These are phyloP conservation scores for Pseudachorutes palmiensis DNA, from an alignment of 1,140 invertebrate species.

Conservation along the genomic window DNA sequence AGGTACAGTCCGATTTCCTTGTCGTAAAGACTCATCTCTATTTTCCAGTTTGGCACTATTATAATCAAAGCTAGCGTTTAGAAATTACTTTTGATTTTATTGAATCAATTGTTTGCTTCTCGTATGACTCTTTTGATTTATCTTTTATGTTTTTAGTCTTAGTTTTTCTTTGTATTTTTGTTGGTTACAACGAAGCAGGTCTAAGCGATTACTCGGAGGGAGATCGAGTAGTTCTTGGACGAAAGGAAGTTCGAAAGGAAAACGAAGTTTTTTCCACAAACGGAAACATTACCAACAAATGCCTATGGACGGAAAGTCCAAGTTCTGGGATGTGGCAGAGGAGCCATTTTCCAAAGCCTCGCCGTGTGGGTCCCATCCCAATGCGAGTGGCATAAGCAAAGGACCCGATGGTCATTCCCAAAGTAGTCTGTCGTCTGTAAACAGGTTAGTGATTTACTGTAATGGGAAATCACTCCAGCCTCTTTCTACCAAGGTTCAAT, in stretches of 20 bases:
- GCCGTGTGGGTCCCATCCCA: conserved; percentile 14
- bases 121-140: not conserved
- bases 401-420: conserved; percentile 18
- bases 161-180: conserved; percentile 16
- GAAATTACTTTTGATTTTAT: too few species aligned
- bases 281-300: conserved; percentile 25
- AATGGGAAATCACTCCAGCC: conserved; percentile 24
- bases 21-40: too few species aligned
- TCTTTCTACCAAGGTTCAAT: not conserved
- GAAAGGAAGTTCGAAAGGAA: conserved; percentile 35
- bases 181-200: conserved; percentile 26
- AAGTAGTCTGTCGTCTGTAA: conserved; percentile 24
- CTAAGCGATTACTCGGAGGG: conserved; percentile 33
- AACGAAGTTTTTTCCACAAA: conserved; percentile 35
- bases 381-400: conserved; percentile 18
- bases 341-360: not conserved
- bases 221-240: conserved; percentile 32
- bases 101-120: too few species aligned
- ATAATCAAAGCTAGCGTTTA: too few species aligned
- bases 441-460: conserved; percentile 30
- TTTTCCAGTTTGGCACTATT: too few species aligned
- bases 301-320: conserved; percentile 26
- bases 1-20: too few species aligned
- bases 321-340: conserved; percentile 30
- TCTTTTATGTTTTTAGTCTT: conserved; percentile 16